These are phyloP conservation scores for Leptopilina syphax DNA, from an alignment of 2,888 invertebrate genomes.

Conservation along the genomic window DNA sequence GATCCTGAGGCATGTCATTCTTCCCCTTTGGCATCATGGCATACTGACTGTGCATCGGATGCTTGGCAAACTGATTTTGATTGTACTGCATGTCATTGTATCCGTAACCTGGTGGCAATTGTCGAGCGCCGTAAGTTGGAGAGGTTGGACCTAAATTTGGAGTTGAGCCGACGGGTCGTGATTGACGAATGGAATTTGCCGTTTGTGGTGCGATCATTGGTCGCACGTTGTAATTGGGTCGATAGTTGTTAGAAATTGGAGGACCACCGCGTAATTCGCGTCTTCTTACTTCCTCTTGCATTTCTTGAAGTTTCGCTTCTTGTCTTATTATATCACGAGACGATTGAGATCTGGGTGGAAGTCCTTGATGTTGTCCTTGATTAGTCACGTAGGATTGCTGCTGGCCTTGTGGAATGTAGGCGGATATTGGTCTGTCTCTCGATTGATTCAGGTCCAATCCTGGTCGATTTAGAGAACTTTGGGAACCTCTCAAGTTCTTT, in stretches of 20 bases:
- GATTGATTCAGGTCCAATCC: slow-evolving; percentile 73
- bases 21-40: slow-evolving; percentile 62
- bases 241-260: slow-evolving; percentile 64
- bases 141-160: slow-evolving; percentile 68
- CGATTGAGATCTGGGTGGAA: slow-evolving; percentile 76
- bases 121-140: slow-evolving; percentile 60
- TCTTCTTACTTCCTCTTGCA: slow-evolving; percentile 88
- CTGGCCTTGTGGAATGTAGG: slow-evolving; percentile 75
- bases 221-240: slow-evolving; percentile 65
- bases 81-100: slow-evolving; percentile 68
- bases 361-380: slow-evolving; percentile 67
- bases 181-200: slow-evolving; percentile 59
- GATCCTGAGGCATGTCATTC: slow-evolving; percentile 56
- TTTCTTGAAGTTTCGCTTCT: slow-evolving; percentile 86
- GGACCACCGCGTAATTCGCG: slow-evolving; percentile 74
- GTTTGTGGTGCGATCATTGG: slow-evolving; percentile 66
- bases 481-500: slow-evolving; percentile 78
- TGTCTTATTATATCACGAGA: slow-evolving; percentile 78
- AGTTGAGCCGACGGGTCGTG: slow-evolving; percentile 72
- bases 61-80: slow-evolving; percentile 67
- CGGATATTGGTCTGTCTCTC: slow-evolving; percentile 80
- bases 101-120: slow-evolving; percentile 60
- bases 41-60: slow-evolving; percentile 62
- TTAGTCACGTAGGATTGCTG: slow-evolving; percentile 63
- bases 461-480: slow-evolving; percentile 79